These are phyloP conservation scores for Brachionus plicatilis DNA, from an alignment of 1,140 invertebrate genomes.

Conservation along the genomic window DNA sequence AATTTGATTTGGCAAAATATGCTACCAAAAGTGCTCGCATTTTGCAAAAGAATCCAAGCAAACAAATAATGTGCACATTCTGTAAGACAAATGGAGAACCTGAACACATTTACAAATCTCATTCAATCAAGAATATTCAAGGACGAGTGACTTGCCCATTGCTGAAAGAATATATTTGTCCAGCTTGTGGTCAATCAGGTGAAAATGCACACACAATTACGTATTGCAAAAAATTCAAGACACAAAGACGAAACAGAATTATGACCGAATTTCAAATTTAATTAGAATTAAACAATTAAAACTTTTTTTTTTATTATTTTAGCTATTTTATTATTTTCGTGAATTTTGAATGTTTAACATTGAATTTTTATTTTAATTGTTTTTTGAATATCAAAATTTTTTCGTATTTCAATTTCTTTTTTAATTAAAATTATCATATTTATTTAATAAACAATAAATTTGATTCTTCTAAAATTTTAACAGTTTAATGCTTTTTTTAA, in stretches of 20 bases:
- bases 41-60: neutral
- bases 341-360: too few species aligned
- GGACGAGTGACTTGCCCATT: constrained; percentile 67
- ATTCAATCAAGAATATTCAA: constrained; percentile 62
- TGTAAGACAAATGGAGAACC: constrained; percentile 69
- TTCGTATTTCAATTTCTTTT: too few species aligned
- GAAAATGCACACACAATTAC: constrained; percentile 41
- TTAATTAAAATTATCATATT: too few species aligned
- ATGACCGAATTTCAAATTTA: neutral
- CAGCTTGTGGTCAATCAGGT: constrained; percentile 47
- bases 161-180: constrained; percentile 66
- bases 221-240: constrained; percentile 61
- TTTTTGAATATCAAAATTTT: too few species aligned
- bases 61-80: constrained; percentile 61
- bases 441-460: too few species aligned
- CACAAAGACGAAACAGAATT: constrained; percentile 41
- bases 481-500: too few species aligned
- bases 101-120: constrained; percentile 61
- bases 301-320: too few species aligned
- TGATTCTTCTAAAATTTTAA: too few species aligned
- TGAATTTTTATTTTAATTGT: too few species aligned
- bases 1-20: neutral
- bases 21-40: neutral
- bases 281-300: neutral
- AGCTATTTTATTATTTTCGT: too few species aligned